Percentiles rank a stretch among this genome's conserved stretches.
Evolutionary conservation across 1,140 invertebrate genomes (phyloP).

Genomic region (Bombus impatiens): DNA sequence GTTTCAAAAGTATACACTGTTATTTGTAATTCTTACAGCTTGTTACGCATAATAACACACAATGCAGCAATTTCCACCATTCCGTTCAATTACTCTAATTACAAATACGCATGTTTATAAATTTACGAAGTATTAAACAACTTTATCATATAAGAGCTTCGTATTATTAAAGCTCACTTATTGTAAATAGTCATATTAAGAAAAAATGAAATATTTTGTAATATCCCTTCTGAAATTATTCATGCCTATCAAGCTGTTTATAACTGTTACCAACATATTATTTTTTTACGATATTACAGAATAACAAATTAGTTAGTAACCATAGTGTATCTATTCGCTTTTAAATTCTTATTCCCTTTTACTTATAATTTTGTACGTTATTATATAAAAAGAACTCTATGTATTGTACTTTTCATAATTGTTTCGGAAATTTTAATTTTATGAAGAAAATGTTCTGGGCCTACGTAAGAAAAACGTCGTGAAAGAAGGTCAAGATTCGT

Average conservation of each 20-base stretch:
- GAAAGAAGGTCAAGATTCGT: slow-evolving; percentile 88
- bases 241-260: slow-evolving; percentile 9
- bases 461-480: slow-evolving; percentile 40
- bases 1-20: background rate
- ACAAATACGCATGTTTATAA: background rate
- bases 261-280: background rate
- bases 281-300: background rate
- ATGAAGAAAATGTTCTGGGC: slow-evolving; percentile 43
- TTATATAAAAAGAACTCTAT: slow-evolving; percentile 4
- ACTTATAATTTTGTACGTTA: slow-evolving; percentile 21
- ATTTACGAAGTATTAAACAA: slow-evolving; percentile 19
- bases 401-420: slow-evolving; percentile 26
- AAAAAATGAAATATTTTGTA: background rate
- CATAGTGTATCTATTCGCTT: background rate
- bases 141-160: slow-evolving; percentile 7
- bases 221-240: background rate
- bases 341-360: slow-evolving; percentile 1
- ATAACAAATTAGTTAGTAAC: slow-evolving; percentile 6
- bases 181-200: background rate
- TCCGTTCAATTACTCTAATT: background rate
- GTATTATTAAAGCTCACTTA: background rate
- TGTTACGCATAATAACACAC: background rate
- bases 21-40: slow-evolving; percentile 16
- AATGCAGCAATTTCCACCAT: background rate
- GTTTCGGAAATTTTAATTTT: slow-evolving; percentile 15